A percentile compares a stretch with the other conserved stretches of the same genome.
These are phyloP conservation scores for Blastobasis adustella DNA, from an alignment of 2,888 invertebrate genomes.

Conservation along the genomic window DNA sequence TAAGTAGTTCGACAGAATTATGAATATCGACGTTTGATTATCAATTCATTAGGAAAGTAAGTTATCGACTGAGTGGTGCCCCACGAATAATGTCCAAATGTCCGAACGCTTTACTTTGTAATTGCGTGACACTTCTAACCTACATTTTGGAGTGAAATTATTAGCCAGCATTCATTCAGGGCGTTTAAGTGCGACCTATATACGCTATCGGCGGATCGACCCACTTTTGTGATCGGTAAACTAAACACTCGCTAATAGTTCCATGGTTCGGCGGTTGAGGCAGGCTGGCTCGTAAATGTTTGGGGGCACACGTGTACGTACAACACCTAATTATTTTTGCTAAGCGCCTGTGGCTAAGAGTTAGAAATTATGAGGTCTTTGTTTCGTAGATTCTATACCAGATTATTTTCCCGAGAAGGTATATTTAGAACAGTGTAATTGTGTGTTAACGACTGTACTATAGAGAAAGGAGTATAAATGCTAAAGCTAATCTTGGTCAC, in stretches of 20 bases:
- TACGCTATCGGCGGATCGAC: conserved; percentile 61
- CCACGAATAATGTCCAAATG: conserved; percentile 15
- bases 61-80: conserved; percentile 13
- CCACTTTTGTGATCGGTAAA: conserved; percentile 42
- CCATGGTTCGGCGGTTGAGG: conserved; percentile 6
- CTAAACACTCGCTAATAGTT: conserved; percentile 27
- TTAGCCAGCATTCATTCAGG: conserved; percentile 51
- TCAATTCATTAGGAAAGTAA: conserved; percentile 9
- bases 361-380: no score
- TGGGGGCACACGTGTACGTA: no score
- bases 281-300: no score
- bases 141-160: conserved; percentile 56
- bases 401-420: no score
- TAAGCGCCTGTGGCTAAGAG: no score
- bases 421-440: no score
- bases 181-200: conserved; percentile 60
- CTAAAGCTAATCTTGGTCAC: no score
- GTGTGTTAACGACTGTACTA: no score
- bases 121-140: conserved; percentile 64
- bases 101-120: conserved; percentile 26
- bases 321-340: no score
- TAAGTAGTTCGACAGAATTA: not conserved
- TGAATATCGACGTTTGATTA: conserved; percentile 15
- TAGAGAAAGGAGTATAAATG: no score
- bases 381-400: no score